phyloP scores from a whole-genome alignment of 1,140 invertebrate species.

The Drosophila sucinea region DNA sequence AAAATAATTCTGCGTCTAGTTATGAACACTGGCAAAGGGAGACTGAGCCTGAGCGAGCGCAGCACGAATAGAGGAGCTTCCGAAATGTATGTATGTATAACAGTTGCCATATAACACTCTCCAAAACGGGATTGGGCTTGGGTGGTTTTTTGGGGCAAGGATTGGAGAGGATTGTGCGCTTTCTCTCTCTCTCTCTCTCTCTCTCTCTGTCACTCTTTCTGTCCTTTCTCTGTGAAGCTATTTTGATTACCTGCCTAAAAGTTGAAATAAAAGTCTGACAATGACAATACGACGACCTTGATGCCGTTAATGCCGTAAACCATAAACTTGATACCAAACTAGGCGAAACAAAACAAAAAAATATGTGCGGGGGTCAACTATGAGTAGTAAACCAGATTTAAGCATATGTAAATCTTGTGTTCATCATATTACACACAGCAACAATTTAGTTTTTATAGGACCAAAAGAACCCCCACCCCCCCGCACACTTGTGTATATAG shows the following conservation, averaged over 20 bases:
- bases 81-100: constrained; percentile 16
- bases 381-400: background rate
- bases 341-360: constrained; percentile 3
- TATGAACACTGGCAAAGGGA: constrained; percentile 69
- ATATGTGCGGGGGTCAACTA: background rate
- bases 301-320: constrained; percentile 29
- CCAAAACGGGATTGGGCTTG: constrained; percentile 4
- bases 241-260: constrained; percentile 43
- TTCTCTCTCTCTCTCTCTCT: constrained; percentile 6
- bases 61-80: constrained; percentile 32
- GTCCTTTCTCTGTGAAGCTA: constrained; percentile 1
- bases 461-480: background rate
- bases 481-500: background rate
- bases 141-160: background rate
- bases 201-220: constrained; percentile 16
- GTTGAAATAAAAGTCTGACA: constrained; percentile 43
- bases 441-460: constrained; percentile 6
- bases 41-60: constrained; percentile 49
- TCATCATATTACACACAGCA: background rate
- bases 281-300: constrained; percentile 35
- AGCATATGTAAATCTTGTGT: background rate
- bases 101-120: constrained; percentile 26
- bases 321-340: constrained; percentile 41
- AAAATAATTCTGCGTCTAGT: constrained; percentile 43
- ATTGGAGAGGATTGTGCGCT: constrained; percentile 12